Evolutionary conservation across 1,140 invertebrate genomes (phyloP).

Genomic region (Hermatobates lingyangjiaoensis): DNA sequence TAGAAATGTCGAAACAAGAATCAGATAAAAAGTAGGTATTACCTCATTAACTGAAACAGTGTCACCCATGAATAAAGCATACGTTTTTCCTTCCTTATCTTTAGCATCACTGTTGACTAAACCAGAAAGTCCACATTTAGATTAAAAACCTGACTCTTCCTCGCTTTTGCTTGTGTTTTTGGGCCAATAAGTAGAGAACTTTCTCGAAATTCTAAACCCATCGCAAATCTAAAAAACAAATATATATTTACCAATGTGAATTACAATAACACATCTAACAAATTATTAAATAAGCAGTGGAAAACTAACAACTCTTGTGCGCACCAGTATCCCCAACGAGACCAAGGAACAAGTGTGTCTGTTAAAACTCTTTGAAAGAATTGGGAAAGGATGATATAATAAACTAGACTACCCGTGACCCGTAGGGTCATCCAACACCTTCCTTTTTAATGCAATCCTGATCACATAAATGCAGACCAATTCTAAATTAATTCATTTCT

Average conservation of each 20-base stretch:
- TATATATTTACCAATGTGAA: neutral
- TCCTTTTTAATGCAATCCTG: no score
- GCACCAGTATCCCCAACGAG: no score
- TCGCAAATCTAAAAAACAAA: conserved; percentile 48
- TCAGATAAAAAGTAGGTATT: conserved; percentile 14
- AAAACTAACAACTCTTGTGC: no score
- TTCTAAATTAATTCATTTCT: no score
- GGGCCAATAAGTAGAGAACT: conserved; percentile 77
- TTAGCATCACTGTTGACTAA: conserved; percentile 62
- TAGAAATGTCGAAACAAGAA: no score
- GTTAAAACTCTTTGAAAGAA: no score
- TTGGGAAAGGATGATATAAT: no score
- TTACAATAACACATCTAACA: neutral
- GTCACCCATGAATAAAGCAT: conserved; percentile 91
- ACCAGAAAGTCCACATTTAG: conserved; percentile 86
- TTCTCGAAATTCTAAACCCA: conserved; percentile 97
- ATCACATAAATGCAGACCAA: no score
- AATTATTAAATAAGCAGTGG: no score
- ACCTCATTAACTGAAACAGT: conserved; percentile 86
- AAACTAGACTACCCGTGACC: no score
- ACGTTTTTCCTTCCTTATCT: conserved; percentile 73
- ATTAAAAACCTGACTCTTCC: conserved; percentile 95
- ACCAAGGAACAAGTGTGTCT: no score
- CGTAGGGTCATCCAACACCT: no score
- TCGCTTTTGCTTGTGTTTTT: conserved; percentile 62